phyloP scores from a whole-genome alignment of 1,140 invertebrate species.

The Drosophila athabasca region DNA sequence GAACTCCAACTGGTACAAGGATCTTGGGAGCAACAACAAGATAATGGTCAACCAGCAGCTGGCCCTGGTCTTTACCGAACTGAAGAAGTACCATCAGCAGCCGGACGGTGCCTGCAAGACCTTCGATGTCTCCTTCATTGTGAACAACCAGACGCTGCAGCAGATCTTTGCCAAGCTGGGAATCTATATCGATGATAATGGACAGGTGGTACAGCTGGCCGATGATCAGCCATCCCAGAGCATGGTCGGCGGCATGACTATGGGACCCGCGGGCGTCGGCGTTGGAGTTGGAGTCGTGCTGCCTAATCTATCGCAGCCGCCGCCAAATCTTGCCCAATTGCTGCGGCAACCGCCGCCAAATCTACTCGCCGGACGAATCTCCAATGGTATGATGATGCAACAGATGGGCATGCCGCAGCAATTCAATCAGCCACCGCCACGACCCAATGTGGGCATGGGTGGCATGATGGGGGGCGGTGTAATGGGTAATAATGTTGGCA shows the following conservation, averaged over 20 bases:
- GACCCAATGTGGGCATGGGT: conserved; percentile 35
- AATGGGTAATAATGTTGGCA: background rate
- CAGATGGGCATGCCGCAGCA: conserved; percentile 72
- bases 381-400: conserved; percentile 46
- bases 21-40: conserved; percentile 87
- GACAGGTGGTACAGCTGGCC: conserved; percentile 85
- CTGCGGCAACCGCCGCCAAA: conserved; percentile 71
- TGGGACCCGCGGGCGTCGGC: conserved; percentile 1
- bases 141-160: conserved; percentile 84
- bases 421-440: conserved; percentile 75
- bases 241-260: conserved; percentile 12
- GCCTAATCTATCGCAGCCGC: conserved; percentile 63
- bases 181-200: conserved; percentile 85
- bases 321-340: conserved; percentile 65
- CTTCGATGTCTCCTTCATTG: conserved; percentile 85
- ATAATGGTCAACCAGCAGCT: conserved; percentile 88
- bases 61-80: conserved; percentile 85
- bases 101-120: conserved; percentile 84
- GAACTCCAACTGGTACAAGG: conserved; percentile 87
- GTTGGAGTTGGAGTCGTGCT: conserved; percentile 21
- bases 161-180: conserved; percentile 86
- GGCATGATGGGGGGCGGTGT: conserved; percentile 2
- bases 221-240: conserved; percentile 40
- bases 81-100: conserved; percentile 86
- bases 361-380: conserved; percentile 31